Conservation (phyloP, 2,888 invertebrate species). For the Pammene aurita region DNA sequence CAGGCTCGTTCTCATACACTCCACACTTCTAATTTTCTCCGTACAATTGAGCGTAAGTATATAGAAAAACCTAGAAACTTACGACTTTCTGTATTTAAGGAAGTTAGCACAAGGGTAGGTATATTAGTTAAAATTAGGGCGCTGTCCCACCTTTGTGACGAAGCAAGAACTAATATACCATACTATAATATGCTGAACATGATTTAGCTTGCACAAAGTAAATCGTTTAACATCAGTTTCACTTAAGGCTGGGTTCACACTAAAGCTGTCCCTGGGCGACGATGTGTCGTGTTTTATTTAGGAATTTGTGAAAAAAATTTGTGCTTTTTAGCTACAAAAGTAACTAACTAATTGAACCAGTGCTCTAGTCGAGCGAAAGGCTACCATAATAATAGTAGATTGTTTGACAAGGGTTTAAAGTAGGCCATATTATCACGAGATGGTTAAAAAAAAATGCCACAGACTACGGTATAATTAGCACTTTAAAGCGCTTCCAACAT, state of each 20-base stretch:
- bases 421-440: no score
- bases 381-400: no score
- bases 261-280: background rate
- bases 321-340: background rate
- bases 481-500: no score
- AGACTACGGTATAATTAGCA: no score
- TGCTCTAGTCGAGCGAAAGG: no score
- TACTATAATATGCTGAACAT: conserved; percentile 24
- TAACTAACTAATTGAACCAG: no score
- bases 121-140: conserved; percentile 27
- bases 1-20: conserved; percentile 1
- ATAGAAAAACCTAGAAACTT: background rate
- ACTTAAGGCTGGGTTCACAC: conserved; percentile 16
- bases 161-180: conserved; percentile 16
- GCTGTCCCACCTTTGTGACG: conserved; percentile 26
- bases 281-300: background rate
- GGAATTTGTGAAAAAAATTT: background rate
- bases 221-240: conserved; percentile 31
- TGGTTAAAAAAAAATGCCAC: no score
- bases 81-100: conserved; percentile 5
- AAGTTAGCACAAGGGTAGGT: background rate
- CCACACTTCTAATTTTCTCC: background rate
- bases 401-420: no score
- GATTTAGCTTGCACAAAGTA: conserved; percentile 28
- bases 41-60: background rate